Percentiles rank a stretch among this genome's conserved stretches.
These are phyloP conservation scores for Thumatha senex DNA, from an alignment of 2,888 invertebrate species.

Conservation along the genomic window DNA sequence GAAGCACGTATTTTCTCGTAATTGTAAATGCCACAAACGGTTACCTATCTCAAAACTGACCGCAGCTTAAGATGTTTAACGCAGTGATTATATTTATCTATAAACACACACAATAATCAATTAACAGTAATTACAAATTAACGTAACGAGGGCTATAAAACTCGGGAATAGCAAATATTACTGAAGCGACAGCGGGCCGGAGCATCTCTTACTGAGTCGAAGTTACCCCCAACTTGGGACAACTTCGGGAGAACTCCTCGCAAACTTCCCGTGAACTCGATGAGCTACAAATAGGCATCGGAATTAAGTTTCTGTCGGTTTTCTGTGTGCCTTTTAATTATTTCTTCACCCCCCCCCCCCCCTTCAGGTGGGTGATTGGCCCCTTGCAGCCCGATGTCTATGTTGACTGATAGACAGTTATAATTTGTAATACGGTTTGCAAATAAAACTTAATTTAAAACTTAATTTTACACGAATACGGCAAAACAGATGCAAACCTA, in stretches of 20 bases:
- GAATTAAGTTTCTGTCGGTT: slow-evolving; percentile 74
- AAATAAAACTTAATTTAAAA: neutral
- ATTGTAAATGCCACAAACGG: too few species aligned
- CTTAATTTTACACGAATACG: neutral
- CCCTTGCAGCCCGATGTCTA: slow-evolving; percentile 48
- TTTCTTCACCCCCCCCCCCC: slow-evolving; percentile 66
- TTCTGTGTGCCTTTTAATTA: slow-evolving; percentile 81
- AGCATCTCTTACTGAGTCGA: slow-evolving; percentile 37
- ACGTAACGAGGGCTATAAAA: slow-evolving; percentile 62
- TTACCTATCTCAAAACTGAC: too few species aligned
- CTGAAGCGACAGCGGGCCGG: slow-evolving; percentile 52
- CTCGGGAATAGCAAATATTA: slow-evolving; percentile 68
- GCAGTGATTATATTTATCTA: neutral
- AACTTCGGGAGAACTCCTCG: slow-evolving; percentile 49
- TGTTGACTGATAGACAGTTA: slow-evolving; percentile 56
- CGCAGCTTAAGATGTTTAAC: neutral
- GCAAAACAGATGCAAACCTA: too few species aligned
- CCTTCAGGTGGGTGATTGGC: slow-evolving; percentile 62
- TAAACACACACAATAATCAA: slow-evolving; percentile 51
- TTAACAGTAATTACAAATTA: slow-evolving; percentile 77
- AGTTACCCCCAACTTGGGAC: slow-evolving; percentile 29
- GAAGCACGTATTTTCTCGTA: too few species aligned
- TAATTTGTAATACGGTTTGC: slow-evolving; percentile 55
- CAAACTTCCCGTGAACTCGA: slow-evolving; percentile 54
- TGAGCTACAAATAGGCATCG: slow-evolving; percentile 80